Base-by-base conservation (phyloP, 2,888 invertebrate species). In the Scelioninae gen. 1 region DNA sequence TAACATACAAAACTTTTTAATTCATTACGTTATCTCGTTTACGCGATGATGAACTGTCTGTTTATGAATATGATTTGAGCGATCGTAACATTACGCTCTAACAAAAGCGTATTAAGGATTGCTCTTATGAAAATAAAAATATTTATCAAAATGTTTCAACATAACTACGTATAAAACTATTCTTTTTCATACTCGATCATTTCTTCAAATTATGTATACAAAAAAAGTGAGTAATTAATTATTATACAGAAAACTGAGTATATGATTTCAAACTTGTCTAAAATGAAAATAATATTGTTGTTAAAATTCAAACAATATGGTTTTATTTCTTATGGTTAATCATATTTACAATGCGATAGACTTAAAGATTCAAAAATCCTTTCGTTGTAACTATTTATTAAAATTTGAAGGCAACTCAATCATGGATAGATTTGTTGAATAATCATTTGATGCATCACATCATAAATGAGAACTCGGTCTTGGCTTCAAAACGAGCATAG, bases 391-490 rank as follows among this genome's bases (percentile, higher is more conserved):
- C 58, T 49, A 60, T 77, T 58, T 65, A 79, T 75, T 65, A 75
- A 83, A 76, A 79, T 75, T 83, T 66, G 66, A 78, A 76, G 34
- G 75, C 53, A 71, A 75, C 56, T 82, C 77, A 77, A 77, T 82
- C 66, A 74, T 74, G 69, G 63, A 72, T 80, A 76, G 76, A 83
- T 83, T 76, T 76, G 79, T 76, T 79, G 79, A 83, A 83, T 79
- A 83, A 83, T 83, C 76, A 80, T 75, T 79, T 83, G 83, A 83
- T 83, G 79, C 79, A 83, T 83, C 79, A 76, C 76, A 80, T 83
- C 76, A 79, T 79, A 83, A 83, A 78, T 78, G 83, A 84, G 75
- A 75, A 84, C 75, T 81, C 75, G 74, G 80, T 82, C 85, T 85
- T 83, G 82, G 75, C 81, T 83, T 47, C 69, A 75, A 43, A 83